Evolutionary conservation across 2,113 vertebrate species (phyloP).

Genomic region (Paedocypris sp.): DNA sequence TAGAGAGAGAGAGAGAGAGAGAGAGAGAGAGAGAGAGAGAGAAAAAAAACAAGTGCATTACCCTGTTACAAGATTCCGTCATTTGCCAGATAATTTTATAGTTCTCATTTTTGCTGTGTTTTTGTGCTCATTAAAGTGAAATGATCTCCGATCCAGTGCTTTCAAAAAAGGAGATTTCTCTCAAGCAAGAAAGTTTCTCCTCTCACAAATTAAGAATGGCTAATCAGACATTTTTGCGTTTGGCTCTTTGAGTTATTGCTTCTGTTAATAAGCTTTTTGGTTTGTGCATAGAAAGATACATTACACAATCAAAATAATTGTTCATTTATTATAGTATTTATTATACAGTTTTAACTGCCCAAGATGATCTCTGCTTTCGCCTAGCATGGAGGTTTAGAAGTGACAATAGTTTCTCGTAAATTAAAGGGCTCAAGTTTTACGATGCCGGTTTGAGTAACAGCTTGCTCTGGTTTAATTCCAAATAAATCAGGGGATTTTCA

Average conservation of each 20-base stretch:
- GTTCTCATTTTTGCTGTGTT: constrained; percentile 27
- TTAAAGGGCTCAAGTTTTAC: constrained; percentile 2
- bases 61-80: constrained; percentile 37
- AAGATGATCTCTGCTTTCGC: background rate
- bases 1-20: no score
- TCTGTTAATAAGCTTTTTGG: constrained; percentile 28
- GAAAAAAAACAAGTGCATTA: constrained; percentile 38
- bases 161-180: constrained; percentile 15
- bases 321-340: no score
- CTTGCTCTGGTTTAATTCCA: constrained; percentile 11
- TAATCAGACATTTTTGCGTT: constrained; percentile 21
- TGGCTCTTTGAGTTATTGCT: constrained; percentile 19
- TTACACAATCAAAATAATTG: no score
- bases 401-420: constrained; percentile 20
- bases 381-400: constrained; percentile 1
- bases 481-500: constrained; percentile 23
- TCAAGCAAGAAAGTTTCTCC: constrained; percentile 9
- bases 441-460: background rate
- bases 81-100: constrained; percentile 43
- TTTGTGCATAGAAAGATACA: background rate
- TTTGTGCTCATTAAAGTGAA: constrained; percentile 34
- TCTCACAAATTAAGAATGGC: constrained; percentile 8
- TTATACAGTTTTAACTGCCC: background rate
- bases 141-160: constrained; percentile 9
- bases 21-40: constrained; percentile 45